These are phyloP conservation scores for Callithrix jacchus DNA, from an alignment of 2,113 vertebrate species.

Conservation along the genomic window DNA sequence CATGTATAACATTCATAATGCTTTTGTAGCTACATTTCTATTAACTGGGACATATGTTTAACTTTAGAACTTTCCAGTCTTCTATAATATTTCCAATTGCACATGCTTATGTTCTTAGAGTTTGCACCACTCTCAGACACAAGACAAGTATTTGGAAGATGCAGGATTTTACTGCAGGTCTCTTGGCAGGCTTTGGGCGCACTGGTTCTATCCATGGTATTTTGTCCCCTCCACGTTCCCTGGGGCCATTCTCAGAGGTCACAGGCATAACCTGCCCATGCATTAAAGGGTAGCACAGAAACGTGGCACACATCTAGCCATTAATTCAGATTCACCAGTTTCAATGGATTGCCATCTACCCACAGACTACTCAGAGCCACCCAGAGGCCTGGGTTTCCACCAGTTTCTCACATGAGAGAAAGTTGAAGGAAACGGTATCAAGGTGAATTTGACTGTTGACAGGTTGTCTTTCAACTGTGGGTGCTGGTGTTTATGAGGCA, in stretches of 20 bases:
- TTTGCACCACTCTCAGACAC: not conserved
- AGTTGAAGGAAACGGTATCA: not conserved
- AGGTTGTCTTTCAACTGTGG: slow-evolving; percentile 1
- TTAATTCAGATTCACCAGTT: not conserved
- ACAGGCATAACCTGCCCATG: not conserved
- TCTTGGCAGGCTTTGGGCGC: not conserved
- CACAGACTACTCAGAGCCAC: not conserved
- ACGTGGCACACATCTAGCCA: not conserved
- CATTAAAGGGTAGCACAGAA: not conserved
- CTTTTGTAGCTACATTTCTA: not conserved
- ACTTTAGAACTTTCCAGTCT: not conserved
- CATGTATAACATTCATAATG: not conserved
- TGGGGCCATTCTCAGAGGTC: not conserved
- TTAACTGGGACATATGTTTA: not conserved
- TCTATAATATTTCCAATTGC: not conserved
- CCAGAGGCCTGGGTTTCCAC: slow-evolving; percentile 37
- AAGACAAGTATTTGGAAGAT: not conserved
- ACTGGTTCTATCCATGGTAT: not conserved
- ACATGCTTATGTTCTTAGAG: not conserved
- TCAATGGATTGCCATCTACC: not conserved
- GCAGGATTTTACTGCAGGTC: not conserved
- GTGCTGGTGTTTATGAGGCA: slow-evolving; percentile 68
- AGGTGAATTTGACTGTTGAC: slow-evolving; percentile 54
- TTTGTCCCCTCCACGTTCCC: not conserved
- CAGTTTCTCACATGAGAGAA: slow-evolving; percentile 61